Evolutionary conservation across 2,797 vertebrate genomes (phyloP).

Genomic region (Sylvilagus floridanus): DNA sequence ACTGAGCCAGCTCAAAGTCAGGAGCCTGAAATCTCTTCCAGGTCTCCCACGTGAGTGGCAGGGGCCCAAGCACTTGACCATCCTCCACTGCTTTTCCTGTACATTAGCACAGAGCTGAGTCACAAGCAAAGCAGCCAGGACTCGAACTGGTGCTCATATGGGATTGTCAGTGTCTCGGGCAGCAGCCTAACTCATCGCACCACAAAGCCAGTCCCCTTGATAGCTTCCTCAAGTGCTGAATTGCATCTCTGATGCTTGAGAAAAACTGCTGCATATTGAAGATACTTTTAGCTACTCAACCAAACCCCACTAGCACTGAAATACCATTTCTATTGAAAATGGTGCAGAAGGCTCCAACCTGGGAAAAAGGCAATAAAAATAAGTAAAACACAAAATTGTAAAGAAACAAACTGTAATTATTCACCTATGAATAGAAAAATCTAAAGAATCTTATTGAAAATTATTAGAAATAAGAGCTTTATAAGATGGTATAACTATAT

Average conservation of each 20-base stretch:
- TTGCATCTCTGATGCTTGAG: not conserved
- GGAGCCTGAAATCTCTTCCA: too few species aligned
- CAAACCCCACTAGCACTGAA: slow-evolving; percentile 5
- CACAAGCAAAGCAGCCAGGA: too few species aligned
- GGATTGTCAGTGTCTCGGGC: too few species aligned
- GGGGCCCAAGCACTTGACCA: too few species aligned
- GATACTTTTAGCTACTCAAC: not conserved
- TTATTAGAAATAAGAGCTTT: slow-evolving; percentile 20
- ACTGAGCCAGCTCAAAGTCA: too few species aligned
- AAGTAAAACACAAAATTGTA: not conserved
- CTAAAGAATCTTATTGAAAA: slow-evolving; percentile 20
- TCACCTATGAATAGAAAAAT: slow-evolving; percentile 25
- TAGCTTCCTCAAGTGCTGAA: not conserved
- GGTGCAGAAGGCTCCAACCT: not conserved
- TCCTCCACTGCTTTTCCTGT: too few species aligned
- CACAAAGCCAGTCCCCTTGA: not conserved
- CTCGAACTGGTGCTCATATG: too few species aligned
- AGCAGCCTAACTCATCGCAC: too few species aligned
- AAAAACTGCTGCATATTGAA: not conserved
- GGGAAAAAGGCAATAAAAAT: not conserved
- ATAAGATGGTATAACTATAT: not conserved
- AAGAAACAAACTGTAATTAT: not conserved
- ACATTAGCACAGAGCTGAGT: too few species aligned
- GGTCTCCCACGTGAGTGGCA: too few species aligned
- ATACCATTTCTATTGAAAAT: slow-evolving; percentile 39